These are phyloP conservation scores for Venustaconcha ellipsiformis DNA, from an alignment of 1,140 invertebrate species.

Conservation along the genomic window DNA sequence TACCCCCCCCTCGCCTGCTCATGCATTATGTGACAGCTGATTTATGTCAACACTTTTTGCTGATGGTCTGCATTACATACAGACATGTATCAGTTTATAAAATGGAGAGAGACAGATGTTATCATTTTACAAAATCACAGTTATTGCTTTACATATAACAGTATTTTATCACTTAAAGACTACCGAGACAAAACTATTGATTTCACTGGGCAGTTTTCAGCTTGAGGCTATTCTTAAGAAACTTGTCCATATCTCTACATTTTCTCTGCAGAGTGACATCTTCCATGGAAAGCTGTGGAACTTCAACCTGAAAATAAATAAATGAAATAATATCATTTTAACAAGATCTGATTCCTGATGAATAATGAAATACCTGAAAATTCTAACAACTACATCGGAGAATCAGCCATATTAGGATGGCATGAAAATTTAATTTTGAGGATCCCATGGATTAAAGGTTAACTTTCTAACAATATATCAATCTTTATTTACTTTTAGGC, in stretches of 20 bases:
- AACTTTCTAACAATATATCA: too few species aligned
- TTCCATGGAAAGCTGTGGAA: constrained; percentile 36
- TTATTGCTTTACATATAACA: too few species aligned
- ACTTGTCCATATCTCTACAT: constrained; percentile 41
- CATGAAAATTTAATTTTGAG: background rate
- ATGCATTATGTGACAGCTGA: too few species aligned
- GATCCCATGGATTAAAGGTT: background rate
- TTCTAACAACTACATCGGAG: background rate
- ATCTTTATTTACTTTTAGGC: too few species aligned
- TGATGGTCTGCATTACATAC: too few species aligned
- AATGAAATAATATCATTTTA: constrained; percentile 1
- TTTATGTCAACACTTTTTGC: too few species aligned
- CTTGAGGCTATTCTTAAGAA: constrained; percentile 18
- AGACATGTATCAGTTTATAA: too few species aligned
- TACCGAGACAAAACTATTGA: too few species aligned
- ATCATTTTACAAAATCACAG: too few species aligned
- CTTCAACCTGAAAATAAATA: constrained; percentile 34
- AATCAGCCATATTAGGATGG: background rate
- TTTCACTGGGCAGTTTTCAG: background rate
- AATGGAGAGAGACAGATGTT: too few species aligned
- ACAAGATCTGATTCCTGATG: background rate
- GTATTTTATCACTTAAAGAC: too few species aligned
- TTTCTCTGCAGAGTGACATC: constrained; percentile 42
- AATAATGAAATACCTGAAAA: background rate
- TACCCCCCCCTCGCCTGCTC: too few species aligned